phyloP scores from a whole-genome alignment of 2,113 vertebrate species.

The Solea solea region DNA sequence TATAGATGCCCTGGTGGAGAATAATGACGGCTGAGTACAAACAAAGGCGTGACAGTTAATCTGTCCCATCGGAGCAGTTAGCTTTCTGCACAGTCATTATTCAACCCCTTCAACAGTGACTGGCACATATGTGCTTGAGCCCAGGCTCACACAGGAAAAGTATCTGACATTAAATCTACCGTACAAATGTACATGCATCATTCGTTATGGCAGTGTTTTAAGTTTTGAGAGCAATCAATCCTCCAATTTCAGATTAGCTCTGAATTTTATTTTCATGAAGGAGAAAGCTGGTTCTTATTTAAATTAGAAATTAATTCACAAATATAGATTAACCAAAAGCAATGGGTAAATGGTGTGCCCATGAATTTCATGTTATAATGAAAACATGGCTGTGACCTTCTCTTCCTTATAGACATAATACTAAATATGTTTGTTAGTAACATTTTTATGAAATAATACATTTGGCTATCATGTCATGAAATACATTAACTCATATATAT shows the following conservation, averaged over 20 bases:
- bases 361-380: no score
- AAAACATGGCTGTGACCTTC: no score
- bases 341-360: neutral
- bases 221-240: constrained; percentile 6
- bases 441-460: no score
- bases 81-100: constrained; percentile 42
- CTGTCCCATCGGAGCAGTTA: constrained; percentile 44
- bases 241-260: constrained; percentile 11
- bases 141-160: neutral
- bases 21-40: constrained; percentile 48
- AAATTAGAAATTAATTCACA: neutral
- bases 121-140: constrained; percentile 23
- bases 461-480: no score
- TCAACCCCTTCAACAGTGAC: constrained; percentile 40
- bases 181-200: constrained; percentile 15
- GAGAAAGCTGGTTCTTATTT: neutral
- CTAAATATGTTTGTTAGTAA: no score
- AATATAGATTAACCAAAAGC: neutral
- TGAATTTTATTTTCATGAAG: constrained; percentile 7
- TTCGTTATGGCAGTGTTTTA: neutral
- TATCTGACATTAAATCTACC: constrained; percentile 24
- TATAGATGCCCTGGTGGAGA: constrained; percentile 34
- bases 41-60: constrained; percentile 36
- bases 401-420: no score
- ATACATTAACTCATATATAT: no score